Evolutionary conservation across 2,113 vertebrate genomes (phyloP), one percentile per base, ranked within the genome.

Genomic region (Stigmatopora nigra): DNA sequence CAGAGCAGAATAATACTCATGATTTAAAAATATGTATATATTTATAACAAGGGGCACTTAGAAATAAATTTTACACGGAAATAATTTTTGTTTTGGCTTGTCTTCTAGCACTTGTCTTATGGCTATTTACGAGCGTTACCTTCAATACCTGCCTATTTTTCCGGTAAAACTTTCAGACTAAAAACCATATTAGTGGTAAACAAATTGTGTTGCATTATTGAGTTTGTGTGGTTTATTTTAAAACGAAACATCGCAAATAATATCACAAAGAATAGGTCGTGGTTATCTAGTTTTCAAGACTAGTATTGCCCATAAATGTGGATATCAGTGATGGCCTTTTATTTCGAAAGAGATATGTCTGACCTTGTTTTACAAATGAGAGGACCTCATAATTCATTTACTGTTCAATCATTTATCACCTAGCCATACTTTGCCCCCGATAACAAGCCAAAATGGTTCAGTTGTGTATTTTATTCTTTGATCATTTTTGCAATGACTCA

Each of bases 401-500:
- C 41, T 8, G 59, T 45, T 56, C 10, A 5, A 16, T 47, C 13
- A 15, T 55, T 31, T 9, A 10, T 13, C 15, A 55, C 14, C 19
- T 20, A 52, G 11, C 53, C 52, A 7, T 14, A 31, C 12, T 7
- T 7, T 14, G 13, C 25, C 11, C 8, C 22, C 53, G 3, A 22
- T 3, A 56, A 56, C 15, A 41, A 7, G 5, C 38, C 9, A 56
- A 12, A 31, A 56, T 15, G 14, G 6, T 7, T 9, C n/a, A 19
- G 2, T 61, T 6, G 14, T 31, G 15, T 14, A 22, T 31, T 60
- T 20, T 12, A 41, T 41, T 7, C 5, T 41, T 41, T 38, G 5
- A 45, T n/a, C 20, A 7, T 22, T 31, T 44, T 20, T 36, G 20
- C 49, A 6, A 63, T 5, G 57, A 79, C 89, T 89, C 78, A 97